Evolutionary conservation across 2,888 invertebrate species (phyloP).

Genomic region (Cerceris rybyensis): DNA sequence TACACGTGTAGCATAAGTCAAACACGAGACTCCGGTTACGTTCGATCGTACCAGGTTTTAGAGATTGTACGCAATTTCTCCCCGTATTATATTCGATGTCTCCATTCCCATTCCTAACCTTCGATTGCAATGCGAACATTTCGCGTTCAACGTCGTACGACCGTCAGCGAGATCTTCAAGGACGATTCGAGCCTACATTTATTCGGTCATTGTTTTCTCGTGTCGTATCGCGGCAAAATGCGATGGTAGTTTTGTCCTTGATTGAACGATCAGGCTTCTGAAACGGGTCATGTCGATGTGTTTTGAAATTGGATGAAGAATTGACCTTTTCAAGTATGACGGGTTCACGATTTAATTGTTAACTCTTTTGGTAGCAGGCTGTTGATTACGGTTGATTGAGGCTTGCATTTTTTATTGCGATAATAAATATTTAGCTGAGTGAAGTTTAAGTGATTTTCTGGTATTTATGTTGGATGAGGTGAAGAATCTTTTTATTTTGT

Average conservation of each 20-base stretch:
- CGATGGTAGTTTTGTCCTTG: slow-evolving; percentile 11
- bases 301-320: too few species aligned
- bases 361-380: too few species aligned
- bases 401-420: too few species aligned
- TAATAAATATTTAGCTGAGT: too few species aligned
- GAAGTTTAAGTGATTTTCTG: too few species aligned
- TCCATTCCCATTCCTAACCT: slow-evolving; percentile 51
- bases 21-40: slow-evolving; percentile 62
- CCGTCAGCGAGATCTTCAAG: slow-evolving; percentile 18
- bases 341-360: too few species aligned
- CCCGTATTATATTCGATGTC: slow-evolving; percentile 69
- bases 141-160: background rate
- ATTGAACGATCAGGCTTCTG: slow-evolving; percentile 28
- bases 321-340: too few species aligned
- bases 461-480: too few species aligned
- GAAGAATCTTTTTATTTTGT: too few species aligned
- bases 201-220: slow-evolving; percentile 60
- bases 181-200: slow-evolving; percentile 70
- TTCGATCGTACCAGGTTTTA: slow-evolving; percentile 64
- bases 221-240: slow-evolving; percentile 25
- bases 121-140: slow-evolving; percentile 37
- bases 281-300: slow-evolving; percentile 11
- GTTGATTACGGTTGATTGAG: too few species aligned
- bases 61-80: slow-evolving; percentile 64
- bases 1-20: slow-evolving; percentile 32